A percentile compares a stretch with the other conserved stretches of the same genome.
phyloP scores from a whole-genome alignment of 2,888 invertebrate species.

The Heliothis peltigera region DNA sequence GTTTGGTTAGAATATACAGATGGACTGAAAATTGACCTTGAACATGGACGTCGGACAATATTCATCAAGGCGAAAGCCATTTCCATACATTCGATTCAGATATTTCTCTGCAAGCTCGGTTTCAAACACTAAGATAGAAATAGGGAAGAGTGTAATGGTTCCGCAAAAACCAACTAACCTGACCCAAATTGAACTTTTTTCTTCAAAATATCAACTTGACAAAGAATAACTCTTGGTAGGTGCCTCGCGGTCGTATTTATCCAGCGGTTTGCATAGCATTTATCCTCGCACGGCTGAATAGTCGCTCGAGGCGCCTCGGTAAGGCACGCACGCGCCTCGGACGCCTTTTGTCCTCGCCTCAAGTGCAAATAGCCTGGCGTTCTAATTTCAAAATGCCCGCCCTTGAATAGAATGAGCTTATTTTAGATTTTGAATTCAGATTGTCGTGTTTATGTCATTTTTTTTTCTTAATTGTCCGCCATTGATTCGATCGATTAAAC shows the following conservation, averaged over 20 bases:
- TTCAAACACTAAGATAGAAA: not conserved
- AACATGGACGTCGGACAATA: too few relatives aligned
- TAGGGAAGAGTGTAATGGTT: not conserved
- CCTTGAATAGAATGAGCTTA: conserved; percentile 72
- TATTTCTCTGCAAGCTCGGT: too few relatives aligned
- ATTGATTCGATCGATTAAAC: conserved; percentile 17
- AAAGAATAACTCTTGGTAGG: conserved; percentile 35
- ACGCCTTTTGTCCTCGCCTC: conserved; percentile 77
- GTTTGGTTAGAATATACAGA: too few relatives aligned
- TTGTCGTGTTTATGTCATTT: conserved; percentile 26
- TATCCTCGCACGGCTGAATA: conserved; percentile 66
- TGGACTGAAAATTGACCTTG: too few relatives aligned
- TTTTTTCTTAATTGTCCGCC: conserved; percentile 18
- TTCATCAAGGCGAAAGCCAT: too few relatives aligned
- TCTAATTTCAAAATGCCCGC: conserved; percentile 83
- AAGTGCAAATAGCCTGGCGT: conserved; percentile 86
- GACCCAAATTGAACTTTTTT: conserved; percentile 43
- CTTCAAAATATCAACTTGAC: conserved; percentile 37
- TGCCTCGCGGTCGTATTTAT: conserved; percentile 62
- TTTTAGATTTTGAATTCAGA: conserved; percentile 68
- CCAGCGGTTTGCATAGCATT: conserved; percentile 67
- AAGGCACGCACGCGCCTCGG: conserved; percentile 74
- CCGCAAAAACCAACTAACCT: conserved; percentile 24
- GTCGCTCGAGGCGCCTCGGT: conserved; percentile 69
- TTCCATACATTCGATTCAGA: too few relatives aligned